phyloP scores from a whole-genome alignment of 2,797 vertebrate genomes.

The Rhinella marina region DNA sequence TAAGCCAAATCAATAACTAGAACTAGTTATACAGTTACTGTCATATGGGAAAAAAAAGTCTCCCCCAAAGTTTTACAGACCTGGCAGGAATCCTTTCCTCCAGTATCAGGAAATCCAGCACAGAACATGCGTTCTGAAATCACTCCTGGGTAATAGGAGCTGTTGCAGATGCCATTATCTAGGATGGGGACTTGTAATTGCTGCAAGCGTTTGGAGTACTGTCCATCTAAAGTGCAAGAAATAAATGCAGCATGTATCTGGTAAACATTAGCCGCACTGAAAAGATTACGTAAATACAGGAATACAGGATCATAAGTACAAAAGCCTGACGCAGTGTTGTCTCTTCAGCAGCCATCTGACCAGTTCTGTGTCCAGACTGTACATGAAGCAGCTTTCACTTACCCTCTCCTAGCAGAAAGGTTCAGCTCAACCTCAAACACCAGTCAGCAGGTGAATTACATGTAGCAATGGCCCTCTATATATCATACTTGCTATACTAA shows the following conservation, averaged over 20 bases:
- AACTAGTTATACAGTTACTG: no score
- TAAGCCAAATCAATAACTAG: no score
- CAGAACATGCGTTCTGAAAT: slow-evolving; percentile 55
- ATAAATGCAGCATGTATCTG: not conserved
- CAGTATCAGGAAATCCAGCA: slow-evolving; percentile 53
- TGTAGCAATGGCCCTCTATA: no score
- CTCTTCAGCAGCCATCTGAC: not conserved
- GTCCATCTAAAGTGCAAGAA: slow-evolving; percentile 30
- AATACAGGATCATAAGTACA: not conserved
- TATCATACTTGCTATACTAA: no score
- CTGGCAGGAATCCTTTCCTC: slow-evolving; percentile 33
- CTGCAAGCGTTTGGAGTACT: not conserved
- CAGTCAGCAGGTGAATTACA: not conserved
- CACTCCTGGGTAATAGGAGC: slow-evolving; percentile 47
- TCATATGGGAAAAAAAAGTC: no score
- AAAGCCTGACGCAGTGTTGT: not conserved
- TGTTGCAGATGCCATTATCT: slow-evolving; percentile 51
- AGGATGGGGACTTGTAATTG: slow-evolving; percentile 53
- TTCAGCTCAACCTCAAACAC: not conserved
- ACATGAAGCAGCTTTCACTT: not conserved
- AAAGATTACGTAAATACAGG: no score
- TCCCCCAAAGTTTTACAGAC: not conserved
- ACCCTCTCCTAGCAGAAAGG: not conserved
- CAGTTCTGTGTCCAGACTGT: not conserved
- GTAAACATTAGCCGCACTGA: not conserved